These are phyloP conservation scores for Tribolium castaneum DNA, from an alignment of 1,140 invertebrate species.

Conservation along the genomic window DNA sequence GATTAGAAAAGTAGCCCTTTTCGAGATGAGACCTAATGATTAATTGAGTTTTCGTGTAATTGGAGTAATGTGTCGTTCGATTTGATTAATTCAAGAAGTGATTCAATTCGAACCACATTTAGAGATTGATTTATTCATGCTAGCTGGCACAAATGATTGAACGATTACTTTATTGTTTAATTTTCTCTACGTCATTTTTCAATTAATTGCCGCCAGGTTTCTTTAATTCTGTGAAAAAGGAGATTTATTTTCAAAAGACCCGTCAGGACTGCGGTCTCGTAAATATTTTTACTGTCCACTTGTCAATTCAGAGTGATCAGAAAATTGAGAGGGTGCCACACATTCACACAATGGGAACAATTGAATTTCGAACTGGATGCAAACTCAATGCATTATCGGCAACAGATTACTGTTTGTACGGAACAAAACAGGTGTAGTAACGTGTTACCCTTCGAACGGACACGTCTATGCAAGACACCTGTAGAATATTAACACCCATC, in stretches of 20 bases:
- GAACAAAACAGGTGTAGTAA: conserved; percentile 58
- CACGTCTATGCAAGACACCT: conserved; percentile 54
- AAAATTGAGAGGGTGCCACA: conserved; percentile 50
- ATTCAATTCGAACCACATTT: conserved; percentile 53
- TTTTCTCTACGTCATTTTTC: conserved; percentile 9
- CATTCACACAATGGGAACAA: conserved; percentile 49
- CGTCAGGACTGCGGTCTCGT: conserved; percentile 43
- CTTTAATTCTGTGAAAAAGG: conserved; percentile 24
- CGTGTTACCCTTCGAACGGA: conserved; percentile 55
- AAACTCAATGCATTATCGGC: conserved; percentile 56
- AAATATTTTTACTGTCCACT: conserved; percentile 54
- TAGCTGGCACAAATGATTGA: conserved; percentile 48
- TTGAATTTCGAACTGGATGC: conserved; percentile 54
- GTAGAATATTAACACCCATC: conserved; percentile 57
- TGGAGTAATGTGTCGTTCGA: conserved; percentile 51
- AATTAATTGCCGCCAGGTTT: conserved; percentile 36
- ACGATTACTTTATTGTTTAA: conserved; percentile 34
- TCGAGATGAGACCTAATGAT: conserved; percentile 53
- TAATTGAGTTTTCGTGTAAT: conserved; percentile 57
- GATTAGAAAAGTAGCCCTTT: conserved; percentile 55
- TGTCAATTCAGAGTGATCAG: conserved; percentile 49
- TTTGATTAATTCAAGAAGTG: conserved; percentile 56
- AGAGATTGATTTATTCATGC: conserved; percentile 50
- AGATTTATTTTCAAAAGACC: conserved; percentile 44
- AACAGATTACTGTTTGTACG: conserved; percentile 58